Evolutionary conservation across 2,888 invertebrate genomes (phyloP).

Genomic region (Agrochola lychnidis): DNA sequence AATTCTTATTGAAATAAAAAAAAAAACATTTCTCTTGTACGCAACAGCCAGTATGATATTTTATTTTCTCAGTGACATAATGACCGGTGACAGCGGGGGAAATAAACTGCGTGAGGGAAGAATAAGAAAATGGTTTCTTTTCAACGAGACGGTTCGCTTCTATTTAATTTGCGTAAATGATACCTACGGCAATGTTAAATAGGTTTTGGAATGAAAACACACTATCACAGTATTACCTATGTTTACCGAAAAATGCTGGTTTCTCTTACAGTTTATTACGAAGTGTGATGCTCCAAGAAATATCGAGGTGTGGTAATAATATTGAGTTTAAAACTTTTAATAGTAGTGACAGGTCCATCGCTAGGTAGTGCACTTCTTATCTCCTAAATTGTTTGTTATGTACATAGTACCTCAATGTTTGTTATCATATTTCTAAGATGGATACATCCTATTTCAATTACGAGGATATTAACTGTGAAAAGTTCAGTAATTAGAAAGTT

Average conservation of each 20-base stretch:
- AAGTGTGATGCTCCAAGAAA: conserved; percentile 25
- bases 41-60: conserved; percentile 69
- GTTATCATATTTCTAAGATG: not conserved
- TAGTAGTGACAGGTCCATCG: conserved; percentile 14
- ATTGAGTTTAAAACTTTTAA: conserved; percentile 23
- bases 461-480: not conserved
- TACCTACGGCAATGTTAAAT: conserved; percentile 69
- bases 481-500: not conserved
- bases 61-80: conserved; percentile 79
- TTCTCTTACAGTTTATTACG: conserved; percentile 9
- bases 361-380: not conserved
- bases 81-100: conserved; percentile 82
- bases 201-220: conserved; percentile 58
- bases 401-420: not conserved
- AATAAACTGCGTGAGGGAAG: conserved; percentile 80
- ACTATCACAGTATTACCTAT: conserved; percentile 32
- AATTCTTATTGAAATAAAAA: conserved; percentile 58
- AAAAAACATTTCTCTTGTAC: conserved; percentile 60
- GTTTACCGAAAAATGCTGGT: conserved; percentile 9
- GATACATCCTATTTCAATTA: not conserved
- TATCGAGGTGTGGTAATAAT: conserved; percentile 17
- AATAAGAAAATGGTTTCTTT: conserved; percentile 80
- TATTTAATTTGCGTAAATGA: conserved; percentile 81
- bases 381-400: conserved; percentile 17
- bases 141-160: conserved; percentile 76